A percentile compares a stretch with the other conserved stretches of the same genome.
phyloP scores from a whole-genome alignment of 2,888 invertebrate genomes.

The Stenotaenia linearis region DNA sequence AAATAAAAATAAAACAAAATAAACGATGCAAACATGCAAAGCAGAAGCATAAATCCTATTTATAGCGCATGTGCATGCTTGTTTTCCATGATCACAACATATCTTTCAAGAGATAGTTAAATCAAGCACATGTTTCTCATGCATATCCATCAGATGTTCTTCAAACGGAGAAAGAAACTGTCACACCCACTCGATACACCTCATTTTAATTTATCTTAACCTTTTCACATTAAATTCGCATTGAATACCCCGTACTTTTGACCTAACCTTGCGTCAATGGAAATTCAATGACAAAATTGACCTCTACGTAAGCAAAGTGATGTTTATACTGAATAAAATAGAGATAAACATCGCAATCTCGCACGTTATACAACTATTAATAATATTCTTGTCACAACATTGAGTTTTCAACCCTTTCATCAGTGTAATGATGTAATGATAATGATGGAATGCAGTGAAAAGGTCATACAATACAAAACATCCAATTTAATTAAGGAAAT shows the following conservation, averaged over 20 bases:
- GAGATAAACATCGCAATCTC: no score
- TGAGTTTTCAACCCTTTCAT: neutral
- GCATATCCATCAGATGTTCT: neutral
- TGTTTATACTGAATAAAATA: no score
- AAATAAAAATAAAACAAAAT: neutral
- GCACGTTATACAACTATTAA: no score
- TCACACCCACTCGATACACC: no score
- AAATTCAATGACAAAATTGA: no score
- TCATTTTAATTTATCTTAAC: no score
- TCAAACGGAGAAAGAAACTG: neutral
- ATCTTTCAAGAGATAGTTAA: neutral
- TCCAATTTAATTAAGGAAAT: neutral
- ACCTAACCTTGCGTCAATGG: no score
- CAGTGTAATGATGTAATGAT: neutral
- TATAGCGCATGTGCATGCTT: neutral
- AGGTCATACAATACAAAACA: neutral
- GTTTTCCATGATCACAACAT: neutral
- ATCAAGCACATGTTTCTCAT: neutral
- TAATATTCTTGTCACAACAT: no score
- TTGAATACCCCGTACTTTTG: no score
- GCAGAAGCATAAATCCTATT: neutral
- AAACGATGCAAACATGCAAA: neutral
- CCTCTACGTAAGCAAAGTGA: no score
- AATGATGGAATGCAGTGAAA: neutral
- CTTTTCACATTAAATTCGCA: no score